Evolutionary conservation across 2,888 invertebrate genomes (phyloP).

Genomic region (Oscheius sp.): DNA sequence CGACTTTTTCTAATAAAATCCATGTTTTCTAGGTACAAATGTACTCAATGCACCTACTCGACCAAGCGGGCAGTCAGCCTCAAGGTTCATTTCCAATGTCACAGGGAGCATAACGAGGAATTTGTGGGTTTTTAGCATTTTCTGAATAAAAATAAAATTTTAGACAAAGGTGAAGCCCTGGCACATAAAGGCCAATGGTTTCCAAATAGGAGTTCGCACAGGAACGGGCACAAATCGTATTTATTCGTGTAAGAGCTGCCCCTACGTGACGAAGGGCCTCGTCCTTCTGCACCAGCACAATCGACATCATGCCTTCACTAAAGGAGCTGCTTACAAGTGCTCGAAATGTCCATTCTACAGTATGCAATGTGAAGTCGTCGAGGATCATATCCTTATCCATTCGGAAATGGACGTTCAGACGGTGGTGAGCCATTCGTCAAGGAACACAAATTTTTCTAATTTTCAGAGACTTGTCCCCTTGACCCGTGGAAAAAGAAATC

Average conservation of each 20-base stretch:
- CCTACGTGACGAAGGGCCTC: conserved; percentile 38
- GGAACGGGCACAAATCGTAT: conserved; percentile 41
- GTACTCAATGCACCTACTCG: conserved; percentile 52
- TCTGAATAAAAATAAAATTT: neutral
- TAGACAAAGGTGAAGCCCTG: conserved; percentile 12
- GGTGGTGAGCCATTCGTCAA: conserved; percentile 7
- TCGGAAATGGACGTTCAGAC: conserved; percentile 8
- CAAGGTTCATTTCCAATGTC: conserved; percentile 45
- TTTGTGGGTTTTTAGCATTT: neutral
- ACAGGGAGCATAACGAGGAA: conserved; percentile 35
- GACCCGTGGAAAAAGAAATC: conserved; percentile 2
- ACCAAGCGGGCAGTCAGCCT: conserved; percentile 48
- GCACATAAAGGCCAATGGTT: conserved; percentile 13
- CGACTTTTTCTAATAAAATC: neutral
- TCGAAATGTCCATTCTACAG: conserved; percentile 30
- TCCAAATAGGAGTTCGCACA: conserved; percentile 26
- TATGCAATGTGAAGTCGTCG: conserved; percentile 16
- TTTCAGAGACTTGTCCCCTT: conserved; percentile 16
- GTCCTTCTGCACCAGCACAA: conserved; percentile 46
- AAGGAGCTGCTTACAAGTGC: conserved; percentile 21
- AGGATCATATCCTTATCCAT: conserved; percentile 36
- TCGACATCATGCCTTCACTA: conserved; percentile 16
- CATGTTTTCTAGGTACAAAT: conserved; percentile 36
- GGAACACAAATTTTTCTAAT: neutral
- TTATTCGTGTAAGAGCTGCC: conserved; percentile 47